Evolutionary conservation across 2,888 invertebrate genomes (phyloP), one percentile per base, ranked within the genome.

Genomic region (Dicyrtomina minuta): DNA sequence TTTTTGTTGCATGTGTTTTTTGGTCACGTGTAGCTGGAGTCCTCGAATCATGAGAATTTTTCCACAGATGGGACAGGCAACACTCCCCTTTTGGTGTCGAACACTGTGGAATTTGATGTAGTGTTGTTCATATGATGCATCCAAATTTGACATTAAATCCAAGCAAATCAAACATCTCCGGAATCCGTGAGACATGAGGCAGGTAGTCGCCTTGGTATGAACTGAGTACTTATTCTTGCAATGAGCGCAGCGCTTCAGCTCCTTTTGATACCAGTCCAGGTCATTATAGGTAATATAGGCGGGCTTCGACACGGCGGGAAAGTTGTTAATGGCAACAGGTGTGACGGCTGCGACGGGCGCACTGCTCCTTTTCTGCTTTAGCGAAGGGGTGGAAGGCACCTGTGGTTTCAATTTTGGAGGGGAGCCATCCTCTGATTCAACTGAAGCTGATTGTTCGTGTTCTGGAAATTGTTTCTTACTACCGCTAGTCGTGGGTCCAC

Each of bases 121-220:
- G 51, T 58, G 68, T 22, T 61, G 68, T 20, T 68, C 68, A 27
- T 68, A 68, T 2, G 55, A 53, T 4, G 68, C 46, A 26, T 68
- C 68, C 33, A 53, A 17, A 41, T 56, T 68, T 4, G 61, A 43
- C 8, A 68, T 33, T 17, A 68, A 62, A 55, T 68, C 68, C 56
- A 68, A 62, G 27, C 68, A 68, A 27, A 68, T 68, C 13, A 61
- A 22, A 24, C 68, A 68, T 13, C 68, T 55, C 13, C 62, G 55
- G 41, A 62, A 68, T 8, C 68, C 68, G 44, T 68, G 68, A 33
- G 41, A 55, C 26, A 43, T 41, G 17, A 68, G 22, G 17, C 68
- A 68, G 24, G 26, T 56, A 8, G 62, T 43, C 3, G 68, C 68
- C 26, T 68, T 62, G 1, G 27, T 41, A 33, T 62, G 68, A 6